phyloP scores from a whole-genome alignment of 2,888 invertebrate species.

The Scaptodrosophila latifasciaeformis region DNA sequence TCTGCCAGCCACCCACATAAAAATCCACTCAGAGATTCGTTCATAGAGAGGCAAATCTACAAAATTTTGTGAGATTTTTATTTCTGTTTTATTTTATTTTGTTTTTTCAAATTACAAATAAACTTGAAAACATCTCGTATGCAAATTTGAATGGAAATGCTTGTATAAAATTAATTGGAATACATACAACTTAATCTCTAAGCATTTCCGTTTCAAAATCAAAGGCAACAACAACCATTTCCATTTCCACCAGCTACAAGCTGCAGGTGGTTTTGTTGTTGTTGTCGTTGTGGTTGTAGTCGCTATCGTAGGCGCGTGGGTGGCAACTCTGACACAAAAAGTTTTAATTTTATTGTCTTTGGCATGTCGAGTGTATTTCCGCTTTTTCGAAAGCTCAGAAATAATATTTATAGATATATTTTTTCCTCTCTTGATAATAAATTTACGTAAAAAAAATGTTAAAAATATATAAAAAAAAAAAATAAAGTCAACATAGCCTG shows the following conservation, averaged over 20 bases:
- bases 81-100: no score
- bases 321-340: conserved; percentile 10
- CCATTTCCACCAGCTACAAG: conserved; percentile 46
- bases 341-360: conserved; percentile 16
- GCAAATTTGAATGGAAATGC: conserved; percentile 33
- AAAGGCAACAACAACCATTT: conserved; percentile 34
- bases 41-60: no score
- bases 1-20: conserved; percentile 43
- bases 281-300: conserved; percentile 31
- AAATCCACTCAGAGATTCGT: background rate
- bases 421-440: conserved; percentile 68
- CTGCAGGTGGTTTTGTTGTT: conserved; percentile 49
- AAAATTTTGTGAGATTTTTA: no score
- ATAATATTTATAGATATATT: no score
- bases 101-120: no score
- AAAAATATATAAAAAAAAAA: no score
- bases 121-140: background rate
- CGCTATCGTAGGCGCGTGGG: conserved; percentile 33
- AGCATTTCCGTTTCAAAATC: conserved; percentile 60
- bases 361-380: conserved; percentile 61
- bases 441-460: conserved; percentile 64
- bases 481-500: conserved; percentile 28
- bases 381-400: conserved; percentile 63
- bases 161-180: conserved; percentile 44
- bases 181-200: conserved; percentile 54